Evolutionary conservation across 2,888 invertebrate species (phyloP).

Genomic region (Deilephila elpenor): DNA sequence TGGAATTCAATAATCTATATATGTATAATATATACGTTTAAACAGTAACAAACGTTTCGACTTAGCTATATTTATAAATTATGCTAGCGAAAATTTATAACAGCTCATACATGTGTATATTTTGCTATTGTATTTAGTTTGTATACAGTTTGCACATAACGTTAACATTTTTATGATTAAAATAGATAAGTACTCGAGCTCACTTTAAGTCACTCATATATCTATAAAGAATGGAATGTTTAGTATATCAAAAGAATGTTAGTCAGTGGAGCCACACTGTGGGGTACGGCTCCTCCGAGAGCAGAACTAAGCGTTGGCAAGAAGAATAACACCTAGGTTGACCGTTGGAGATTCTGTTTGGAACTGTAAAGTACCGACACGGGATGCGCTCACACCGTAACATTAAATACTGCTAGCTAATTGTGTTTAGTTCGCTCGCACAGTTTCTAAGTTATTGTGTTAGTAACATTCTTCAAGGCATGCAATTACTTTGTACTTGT

Average conservation of each 20-base stretch:
- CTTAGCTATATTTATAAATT: slow-evolving; percentile 52
- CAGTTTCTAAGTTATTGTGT: slow-evolving; percentile 16
- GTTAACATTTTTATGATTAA: slow-evolving; percentile 43
- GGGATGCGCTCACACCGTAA: slow-evolving; percentile 34
- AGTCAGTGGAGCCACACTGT: slow-evolving; percentile 46
- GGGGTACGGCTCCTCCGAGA: slow-evolving; percentile 32
- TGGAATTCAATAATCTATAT: slow-evolving; percentile 36
- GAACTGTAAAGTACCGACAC: slow-evolving; percentile 30
- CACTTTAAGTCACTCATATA: slow-evolving; percentile 81
- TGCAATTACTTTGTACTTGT: slow-evolving; percentile 80
- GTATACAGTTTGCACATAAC: slow-evolving; percentile 40
- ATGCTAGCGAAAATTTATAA: slow-evolving; percentile 55
- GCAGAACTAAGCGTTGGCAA: slow-evolving; percentile 44
- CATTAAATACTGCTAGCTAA: slow-evolving; percentile 42
- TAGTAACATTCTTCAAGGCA: slow-evolving; percentile 58
- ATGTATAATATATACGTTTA: slow-evolving; percentile 38
- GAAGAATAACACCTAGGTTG: slow-evolving; percentile 33
- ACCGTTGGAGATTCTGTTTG: slow-evolving; percentile 36
- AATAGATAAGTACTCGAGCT: slow-evolving; percentile 79
- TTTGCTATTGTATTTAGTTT: slow-evolving; percentile 43
- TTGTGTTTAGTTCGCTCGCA: slow-evolving; percentile 34
- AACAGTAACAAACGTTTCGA: slow-evolving; percentile 38
- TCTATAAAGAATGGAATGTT: slow-evolving; percentile 76
- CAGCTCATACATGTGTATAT: slow-evolving; percentile 44
- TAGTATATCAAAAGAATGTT: slow-evolving; percentile 62